phyloP scores from a whole-genome alignment of 2,113 vertebrate genomes.

The Cinclus mexicanus region DNA sequence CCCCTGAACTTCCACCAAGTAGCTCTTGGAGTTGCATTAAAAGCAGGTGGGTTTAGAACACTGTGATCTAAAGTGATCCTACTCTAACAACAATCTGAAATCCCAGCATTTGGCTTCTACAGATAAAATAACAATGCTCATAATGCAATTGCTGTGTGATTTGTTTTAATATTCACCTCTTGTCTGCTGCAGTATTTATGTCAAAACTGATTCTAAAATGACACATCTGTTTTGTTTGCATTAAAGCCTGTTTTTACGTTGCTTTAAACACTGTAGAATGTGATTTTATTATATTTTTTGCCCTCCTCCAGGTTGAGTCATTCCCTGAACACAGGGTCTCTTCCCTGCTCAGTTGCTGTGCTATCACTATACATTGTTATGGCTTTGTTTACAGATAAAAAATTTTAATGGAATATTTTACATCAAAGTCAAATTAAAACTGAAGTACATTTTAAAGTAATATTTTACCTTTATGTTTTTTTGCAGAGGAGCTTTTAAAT shows the following conservation, averaged over 20 bases:
- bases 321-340: neutral
- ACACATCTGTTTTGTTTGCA: neutral
- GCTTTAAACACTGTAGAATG: neutral
- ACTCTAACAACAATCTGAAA: neutral
- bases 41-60: neutral
- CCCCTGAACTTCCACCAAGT: neutral
- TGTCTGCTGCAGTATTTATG: neutral
- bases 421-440: neutral
- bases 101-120: neutral
- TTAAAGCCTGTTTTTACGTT: neutral
- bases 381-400: neutral
- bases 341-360: neutral
- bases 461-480: neutral
- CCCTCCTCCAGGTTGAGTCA: neutral
- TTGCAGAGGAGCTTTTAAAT: constrained; percentile 95
- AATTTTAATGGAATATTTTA: constrained; percentile 3
- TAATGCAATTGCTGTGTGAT: neutral
- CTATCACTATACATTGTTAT: neutral
- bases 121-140: neutral
- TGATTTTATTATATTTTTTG: neutral
- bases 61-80: neutral
- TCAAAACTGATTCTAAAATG: neutral
- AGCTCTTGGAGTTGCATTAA: neutral
- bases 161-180: neutral
- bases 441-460: neutral